phyloP scores from a whole-genome alignment of 2,888 invertebrate species.

The Nomada flava region DNA sequence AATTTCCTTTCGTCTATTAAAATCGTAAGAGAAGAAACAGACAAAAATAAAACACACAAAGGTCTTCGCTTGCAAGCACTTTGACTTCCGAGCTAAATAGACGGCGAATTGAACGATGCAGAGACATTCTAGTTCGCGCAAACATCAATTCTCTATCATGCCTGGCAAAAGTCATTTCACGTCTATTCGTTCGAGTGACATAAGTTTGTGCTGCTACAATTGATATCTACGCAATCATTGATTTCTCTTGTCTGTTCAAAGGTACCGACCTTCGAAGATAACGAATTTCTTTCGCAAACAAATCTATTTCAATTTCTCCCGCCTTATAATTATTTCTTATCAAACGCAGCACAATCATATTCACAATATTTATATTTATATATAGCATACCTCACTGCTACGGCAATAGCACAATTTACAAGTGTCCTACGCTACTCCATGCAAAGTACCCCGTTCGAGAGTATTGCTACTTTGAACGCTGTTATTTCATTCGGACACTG shows the following conservation, averaged over 20 bases:
- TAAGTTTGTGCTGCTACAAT: conserved; percentile 46
- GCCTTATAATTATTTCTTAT: conserved; percentile 6
- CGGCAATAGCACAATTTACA: conserved; percentile 46
- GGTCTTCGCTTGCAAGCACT: conserved; percentile 6
- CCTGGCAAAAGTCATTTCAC: conserved; percentile 18
- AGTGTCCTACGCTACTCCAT: conserved; percentile 33
- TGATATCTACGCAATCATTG: not conserved
- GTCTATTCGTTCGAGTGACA: conserved; percentile 9
- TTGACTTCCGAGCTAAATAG: conserved; percentile 26
- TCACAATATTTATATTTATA: conserved; percentile 14
- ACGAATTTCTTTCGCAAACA: conserved; percentile 23
- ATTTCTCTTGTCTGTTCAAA: not conserved
- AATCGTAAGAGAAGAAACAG: conserved; percentile 25
- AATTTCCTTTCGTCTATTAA: conserved; percentile 38
- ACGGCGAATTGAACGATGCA: not conserved
- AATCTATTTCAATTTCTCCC: conserved; percentile 17
- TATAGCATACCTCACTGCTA: conserved; percentile 20
- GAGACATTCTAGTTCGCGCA: no score
- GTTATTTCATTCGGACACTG: conserved; percentile 14
- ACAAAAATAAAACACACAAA: not conserved
- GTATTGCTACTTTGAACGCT: conserved; percentile 30
- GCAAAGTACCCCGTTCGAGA: not conserved
- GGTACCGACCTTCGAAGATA: not conserved
- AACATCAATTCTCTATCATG: not conserved
- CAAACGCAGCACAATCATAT: conserved; percentile 57